A percentile compares a stretch with the other conserved stretches of the same genome.
These are phyloP conservation scores for Capitella teleta DNA, from an alignment of 1,140 invertebrate genomes.

Conservation along the genomic window DNA sequence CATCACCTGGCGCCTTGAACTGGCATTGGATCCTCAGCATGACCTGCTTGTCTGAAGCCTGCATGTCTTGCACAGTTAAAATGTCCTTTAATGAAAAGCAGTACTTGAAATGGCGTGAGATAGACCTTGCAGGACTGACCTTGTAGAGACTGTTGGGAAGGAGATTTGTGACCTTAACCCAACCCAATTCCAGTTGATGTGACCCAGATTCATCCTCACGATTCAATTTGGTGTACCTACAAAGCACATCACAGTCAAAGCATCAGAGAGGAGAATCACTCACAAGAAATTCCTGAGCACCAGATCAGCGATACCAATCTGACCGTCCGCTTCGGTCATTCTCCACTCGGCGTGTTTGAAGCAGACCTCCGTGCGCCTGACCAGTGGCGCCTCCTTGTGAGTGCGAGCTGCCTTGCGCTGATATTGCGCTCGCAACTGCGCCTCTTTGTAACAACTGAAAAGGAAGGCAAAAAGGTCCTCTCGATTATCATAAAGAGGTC, in stretches of 20 bases:
- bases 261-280: too few relatives aligned
- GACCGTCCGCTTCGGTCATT: conserved; percentile 92
- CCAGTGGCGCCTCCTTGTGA: conserved; percentile 35
- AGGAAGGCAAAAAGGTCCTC: background rate
- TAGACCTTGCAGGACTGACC: conserved; percentile 20
- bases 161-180: conserved; percentile 87
- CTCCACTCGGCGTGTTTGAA: conserved; percentile 98
- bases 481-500: background rate
- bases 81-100: conserved; percentile 47
- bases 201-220: conserved; percentile 94
- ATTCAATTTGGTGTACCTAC: conserved; percentile 84
- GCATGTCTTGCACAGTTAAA: conserved; percentile 22
- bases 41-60: conserved; percentile 29
- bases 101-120: conserved; percentile 49
- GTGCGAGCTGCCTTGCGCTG: conserved; percentile 7
- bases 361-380: conserved; percentile 90
- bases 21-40: conserved; percentile 33
- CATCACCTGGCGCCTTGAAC: conserved; percentile 35
- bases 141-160: conserved; percentile 89
- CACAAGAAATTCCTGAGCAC: conserved; percentile 89
- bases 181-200: conserved; percentile 92
- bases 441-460: conserved; percentile 66
- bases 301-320: conserved; percentile 90
- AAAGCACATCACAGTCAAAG: too few relatives aligned
- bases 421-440: conserved; percentile 49